Evolutionary conservation across 1,140 invertebrate genomes (phyloP), one percentile per base, ranked within the genome.

Genomic region (Cyphomyrmex costatus): DNA sequence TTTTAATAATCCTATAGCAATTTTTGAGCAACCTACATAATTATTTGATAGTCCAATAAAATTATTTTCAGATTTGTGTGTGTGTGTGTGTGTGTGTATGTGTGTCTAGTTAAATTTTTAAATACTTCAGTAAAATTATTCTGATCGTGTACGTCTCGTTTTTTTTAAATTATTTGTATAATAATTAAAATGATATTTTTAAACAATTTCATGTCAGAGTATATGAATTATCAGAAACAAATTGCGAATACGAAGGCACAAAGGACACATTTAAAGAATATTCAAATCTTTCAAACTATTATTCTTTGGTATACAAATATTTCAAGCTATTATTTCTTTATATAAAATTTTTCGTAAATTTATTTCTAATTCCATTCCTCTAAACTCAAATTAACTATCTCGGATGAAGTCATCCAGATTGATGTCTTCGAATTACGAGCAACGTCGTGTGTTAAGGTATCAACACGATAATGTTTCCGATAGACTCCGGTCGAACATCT

Each of bases 381-480:
- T 24, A 12, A 24, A 7, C 58, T 58, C 33, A 46, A 58, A 82
- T 82, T 73, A 49, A 24, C 66, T 82, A 16, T 56, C 66, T 82
- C 66, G 53, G 16, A 66, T 79, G 24, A 60, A 30, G n/a, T 73
- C 36, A 63, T 0, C 10, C 12, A 33, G 51, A 82, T 82, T 71
- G 36, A 82, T 60, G 36, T 60, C 66, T 53, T 73, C 66, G 24
- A 73, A 60, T 82, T 82, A 60, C 68, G 14, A 49, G 68, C 68
- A 68, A 46, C 27, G 56, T 61, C 68, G 53, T 61, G 53, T 61
- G 68, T 74, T 73, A 73, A 74, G 79, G 66, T 83, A 74, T 83
- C 79, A 83, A 83, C 36, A 73, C 79, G 56, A 83, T 83, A 68
- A 83, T 83, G 79, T 83, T 83, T 74, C 79, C 68, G 53, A 83